These are phyloP conservation scores for Lepilemur septentrionalis DNA, from an alignment of 2,797 vertebrate species.

Conservation along the genomic window DNA sequence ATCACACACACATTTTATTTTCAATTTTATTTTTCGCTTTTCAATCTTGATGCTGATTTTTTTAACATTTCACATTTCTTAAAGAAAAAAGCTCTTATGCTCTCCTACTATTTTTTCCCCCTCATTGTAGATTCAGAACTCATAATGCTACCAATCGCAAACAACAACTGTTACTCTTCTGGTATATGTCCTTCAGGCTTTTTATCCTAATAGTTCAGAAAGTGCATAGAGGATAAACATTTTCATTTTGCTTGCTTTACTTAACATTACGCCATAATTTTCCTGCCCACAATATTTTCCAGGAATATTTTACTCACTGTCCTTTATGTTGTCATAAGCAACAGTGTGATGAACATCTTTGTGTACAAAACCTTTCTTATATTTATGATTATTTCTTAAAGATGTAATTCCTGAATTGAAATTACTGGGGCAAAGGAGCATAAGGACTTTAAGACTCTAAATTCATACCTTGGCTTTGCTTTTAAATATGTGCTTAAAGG, in stretches of 20 bases:
- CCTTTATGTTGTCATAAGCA: background rate
- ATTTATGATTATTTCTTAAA: background rate
- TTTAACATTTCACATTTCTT: background rate
- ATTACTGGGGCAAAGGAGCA: background rate
- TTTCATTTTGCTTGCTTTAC: background rate
- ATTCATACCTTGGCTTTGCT: background rate
- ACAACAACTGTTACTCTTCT: conserved; percentile 39
- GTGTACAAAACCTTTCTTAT: background rate
- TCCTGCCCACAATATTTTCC: background rate
- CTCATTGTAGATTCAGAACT: background rate
- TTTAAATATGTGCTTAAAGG: background rate
- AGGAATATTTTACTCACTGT: background rate
- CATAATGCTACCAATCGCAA: background rate
- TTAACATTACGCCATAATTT: background rate
- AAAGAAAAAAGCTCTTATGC: background rate
- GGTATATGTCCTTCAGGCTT: background rate
- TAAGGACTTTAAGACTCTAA: background rate
- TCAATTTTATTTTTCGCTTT: background rate
- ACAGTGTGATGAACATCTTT: background rate
- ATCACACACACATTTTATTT: background rate
- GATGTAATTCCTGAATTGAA: background rate
- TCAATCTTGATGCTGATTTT: background rate
- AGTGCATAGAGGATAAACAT: background rate
- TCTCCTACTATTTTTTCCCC: background rate
- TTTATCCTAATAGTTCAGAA: background rate